Percentiles rank a stretch among this genome's conserved stretches.
These are phyloP conservation scores for Butorides virescens DNA, from an alignment of 2,113 vertebrate species.

Conservation along the genomic window DNA sequence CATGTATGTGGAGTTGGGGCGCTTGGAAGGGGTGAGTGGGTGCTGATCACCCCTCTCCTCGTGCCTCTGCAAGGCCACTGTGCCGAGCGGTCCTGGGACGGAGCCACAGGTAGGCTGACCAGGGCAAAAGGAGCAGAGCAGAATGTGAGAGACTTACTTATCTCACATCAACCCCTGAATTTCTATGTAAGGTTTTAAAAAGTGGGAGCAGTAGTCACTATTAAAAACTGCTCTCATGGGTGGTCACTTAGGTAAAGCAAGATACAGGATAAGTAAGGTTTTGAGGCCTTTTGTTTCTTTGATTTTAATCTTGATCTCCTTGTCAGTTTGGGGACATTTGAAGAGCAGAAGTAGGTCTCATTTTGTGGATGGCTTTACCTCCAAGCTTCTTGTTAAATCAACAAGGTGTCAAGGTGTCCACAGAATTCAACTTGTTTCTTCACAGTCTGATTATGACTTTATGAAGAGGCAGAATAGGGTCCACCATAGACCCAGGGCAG, in stretches of 20 bases:
- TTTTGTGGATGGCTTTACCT: not conserved
- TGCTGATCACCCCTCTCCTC: not conserved
- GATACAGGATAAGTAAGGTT: not conserved
- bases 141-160: not conserved
- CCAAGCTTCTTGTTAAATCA: not conserved
- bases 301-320: not conserved
- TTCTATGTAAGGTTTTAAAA: not conserved
- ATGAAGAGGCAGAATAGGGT: not conserved
- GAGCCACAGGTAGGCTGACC: fast-evolving
- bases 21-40: fast-evolving
- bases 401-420: not conserved
- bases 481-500: fast-evolving
- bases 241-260: not conserved
- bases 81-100: fast-evolving
- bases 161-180: not conserved
- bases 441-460: not conserved
- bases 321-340: not conserved
- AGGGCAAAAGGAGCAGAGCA: not conserved
- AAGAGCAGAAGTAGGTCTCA: not conserved
- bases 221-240: fast-evolving
- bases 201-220: not conserved
- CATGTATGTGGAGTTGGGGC: fast-evolving
- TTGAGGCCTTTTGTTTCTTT: not conserved
- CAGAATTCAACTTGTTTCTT: not conserved
- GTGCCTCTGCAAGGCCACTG: not conserved